Conservation (phyloP, 2,797 vertebrate genomes). For the Myripristis murdjan region DNA sequence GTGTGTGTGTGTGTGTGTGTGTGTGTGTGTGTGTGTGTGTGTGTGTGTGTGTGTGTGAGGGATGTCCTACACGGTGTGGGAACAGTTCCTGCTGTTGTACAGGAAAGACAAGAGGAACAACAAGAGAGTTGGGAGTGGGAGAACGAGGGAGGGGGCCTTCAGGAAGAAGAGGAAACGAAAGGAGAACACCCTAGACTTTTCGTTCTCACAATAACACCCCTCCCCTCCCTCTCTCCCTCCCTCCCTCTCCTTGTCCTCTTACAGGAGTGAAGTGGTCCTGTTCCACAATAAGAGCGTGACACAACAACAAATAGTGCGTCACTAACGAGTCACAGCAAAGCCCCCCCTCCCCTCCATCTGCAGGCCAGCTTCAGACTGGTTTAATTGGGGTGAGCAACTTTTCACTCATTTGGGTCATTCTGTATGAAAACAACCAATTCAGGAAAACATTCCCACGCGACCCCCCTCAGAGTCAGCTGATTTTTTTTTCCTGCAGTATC, state of each 20-base stretch:
- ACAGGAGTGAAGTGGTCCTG: conserved; percentile 62
- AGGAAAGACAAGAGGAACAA: conserved; percentile 75
- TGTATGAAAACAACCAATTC: too few species aligned
- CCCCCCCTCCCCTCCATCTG: conserved; percentile 71
- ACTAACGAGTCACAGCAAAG: conserved; percentile 74
- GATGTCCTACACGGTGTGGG: conserved; percentile 64
- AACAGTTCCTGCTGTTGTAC: conserved; percentile 65
- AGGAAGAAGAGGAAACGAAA: conserved; percentile 80
- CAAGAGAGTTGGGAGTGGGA: conserved; percentile 28
- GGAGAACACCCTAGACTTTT: conserved; percentile 79
- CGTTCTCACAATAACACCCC: conserved; percentile 57
- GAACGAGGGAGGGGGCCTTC: conserved; percentile 59
- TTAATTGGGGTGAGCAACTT: too few species aligned
- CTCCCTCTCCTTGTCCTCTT: conserved; percentile 6
- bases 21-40: too few species aligned
- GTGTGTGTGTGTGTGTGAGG: too few species aligned
- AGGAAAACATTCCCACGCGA: too few species aligned
- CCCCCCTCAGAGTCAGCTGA: too few species aligned
- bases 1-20: conserved; percentile 23
- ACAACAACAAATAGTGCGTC: conserved; percentile 81
- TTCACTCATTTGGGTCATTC: too few species aligned
- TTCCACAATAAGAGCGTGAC: conserved; percentile 70
- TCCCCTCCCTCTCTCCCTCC: conserved; percentile 29
- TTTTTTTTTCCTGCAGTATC: too few species aligned
- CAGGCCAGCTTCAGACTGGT: too few species aligned